Evolutionary conservation across 2,797 vertebrate genomes (phyloP).

Genomic region (Aeoliscus strigatus): DNA sequence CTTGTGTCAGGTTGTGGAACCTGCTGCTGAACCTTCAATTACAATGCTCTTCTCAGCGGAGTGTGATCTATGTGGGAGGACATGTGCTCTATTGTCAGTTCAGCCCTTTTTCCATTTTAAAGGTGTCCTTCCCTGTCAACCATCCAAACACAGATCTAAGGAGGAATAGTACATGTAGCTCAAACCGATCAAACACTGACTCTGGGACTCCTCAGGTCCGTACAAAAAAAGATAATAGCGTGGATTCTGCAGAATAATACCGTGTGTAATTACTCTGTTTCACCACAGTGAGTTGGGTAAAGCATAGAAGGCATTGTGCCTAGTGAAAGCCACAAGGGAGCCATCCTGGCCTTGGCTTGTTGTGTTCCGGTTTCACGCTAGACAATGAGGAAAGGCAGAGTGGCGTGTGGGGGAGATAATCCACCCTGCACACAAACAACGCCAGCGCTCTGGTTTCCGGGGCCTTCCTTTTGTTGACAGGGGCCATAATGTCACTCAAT

Average conservation of each 20-base stretch:
- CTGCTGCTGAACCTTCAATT: slow-evolving; percentile 67
- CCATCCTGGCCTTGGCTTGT: slow-evolving; percentile 42
- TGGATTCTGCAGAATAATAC: slow-evolving; percentile 9
- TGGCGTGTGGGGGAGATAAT: slow-evolving; percentile 56
- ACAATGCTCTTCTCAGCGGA: slow-evolving; percentile 40
- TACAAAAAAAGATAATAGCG: slow-evolving; percentile 10
- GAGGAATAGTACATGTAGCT: too few species aligned
- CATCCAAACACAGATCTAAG: too few species aligned
- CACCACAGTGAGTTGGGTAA: slow-evolving; percentile 28
- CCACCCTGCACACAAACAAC: slow-evolving; percentile 48
- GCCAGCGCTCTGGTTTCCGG: slow-evolving; percentile 44
- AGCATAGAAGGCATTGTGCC: slow-evolving; percentile 27
- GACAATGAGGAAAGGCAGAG: slow-evolving; percentile 56
- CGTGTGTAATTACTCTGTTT: slow-evolving; percentile 19
- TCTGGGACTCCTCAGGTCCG: too few species aligned
- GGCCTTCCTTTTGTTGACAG: slow-evolving; percentile 63
- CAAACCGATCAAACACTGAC: too few species aligned
- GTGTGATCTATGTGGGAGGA: slow-evolving; percentile 43
- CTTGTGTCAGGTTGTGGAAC: slow-evolving; percentile 56
- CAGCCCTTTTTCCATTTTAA: slow-evolving; percentile 25
- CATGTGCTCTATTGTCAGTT: slow-evolving; percentile 20
- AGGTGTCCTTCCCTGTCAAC: slow-evolving; percentile 20
- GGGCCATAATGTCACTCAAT: slow-evolving; percentile 59
- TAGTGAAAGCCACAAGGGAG: slow-evolving; percentile 33
- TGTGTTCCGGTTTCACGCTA: slow-evolving; percentile 39